Evolutionary conservation across 1,140 invertebrate species (phyloP).

Genomic region (Sycophaga agraensis): DNA sequence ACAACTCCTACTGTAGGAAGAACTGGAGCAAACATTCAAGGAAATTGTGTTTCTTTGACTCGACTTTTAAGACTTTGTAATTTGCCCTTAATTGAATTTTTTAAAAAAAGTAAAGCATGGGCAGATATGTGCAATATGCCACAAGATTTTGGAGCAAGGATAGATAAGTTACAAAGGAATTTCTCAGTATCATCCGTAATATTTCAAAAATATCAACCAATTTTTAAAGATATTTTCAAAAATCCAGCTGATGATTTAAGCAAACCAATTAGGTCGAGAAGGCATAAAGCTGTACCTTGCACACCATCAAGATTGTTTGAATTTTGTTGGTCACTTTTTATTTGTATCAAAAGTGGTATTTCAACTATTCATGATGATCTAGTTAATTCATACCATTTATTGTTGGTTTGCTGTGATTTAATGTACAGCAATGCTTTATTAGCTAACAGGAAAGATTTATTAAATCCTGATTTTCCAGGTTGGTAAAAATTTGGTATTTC

Average conservation of each 20-base stretch:
- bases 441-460: constrained; percentile 77
- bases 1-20: constrained; percentile 78
- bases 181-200: constrained; percentile 94
- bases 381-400: constrained; percentile 90
- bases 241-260: constrained; percentile 63
- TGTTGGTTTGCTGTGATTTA: constrained; percentile 88
- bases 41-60: constrained; percentile 91
- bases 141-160: constrained; percentile 80
- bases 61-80: constrained; percentile 84
- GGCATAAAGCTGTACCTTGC: constrained; percentile 74
- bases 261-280: constrained; percentile 61
- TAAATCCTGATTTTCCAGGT: constrained; percentile 85
- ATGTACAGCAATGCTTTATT: constrained; percentile 85
- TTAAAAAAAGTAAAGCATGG: constrained; percentile 95
- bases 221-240: constrained; percentile 83
- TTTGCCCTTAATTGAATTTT: constrained; percentile 91
- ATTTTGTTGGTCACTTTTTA: constrained; percentile 91
- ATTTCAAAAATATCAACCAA: constrained; percentile 90
- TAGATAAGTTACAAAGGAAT: constrained; percentile 85
- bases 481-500: constrained; percentile 35
- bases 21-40: constrained; percentile 71
- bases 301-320: constrained; percentile 83
- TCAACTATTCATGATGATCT: constrained; percentile 85
- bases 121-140: constrained; percentile 89
- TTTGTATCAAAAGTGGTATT: constrained; percentile 86